Evolutionary conservation across 2,797 vertebrate species (phyloP), one percentile per base, ranked within the genome.

Genomic region (Austrolebias charrua): DNA sequence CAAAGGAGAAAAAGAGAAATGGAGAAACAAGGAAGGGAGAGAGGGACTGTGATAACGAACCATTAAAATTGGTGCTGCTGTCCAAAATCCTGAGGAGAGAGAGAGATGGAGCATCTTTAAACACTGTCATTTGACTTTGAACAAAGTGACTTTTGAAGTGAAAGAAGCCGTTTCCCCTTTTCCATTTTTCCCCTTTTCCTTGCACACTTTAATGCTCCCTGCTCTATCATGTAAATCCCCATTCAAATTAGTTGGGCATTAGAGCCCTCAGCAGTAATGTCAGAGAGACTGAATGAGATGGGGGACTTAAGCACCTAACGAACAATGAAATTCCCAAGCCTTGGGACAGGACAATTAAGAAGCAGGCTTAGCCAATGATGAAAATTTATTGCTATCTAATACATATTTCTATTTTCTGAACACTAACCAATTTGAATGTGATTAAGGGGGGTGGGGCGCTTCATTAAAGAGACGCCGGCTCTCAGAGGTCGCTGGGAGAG

Each of bases 331-430:
- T 97, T 96, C 96, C 95, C 93, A 96, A 96, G 96, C 96, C 95
- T 94, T 97, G 97, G 95, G 96, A 99, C 96, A 97, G 96, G 95
- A 98, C 97, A 98, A 98, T 98, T 99, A 98, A 98, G 96, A 97
- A 98, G 96, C 96, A 95, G 96, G 96, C 96, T 99, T 99, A 99
- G 96, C 95, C 96, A 97, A 97, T 97, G 96, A 98, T 96, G 97
- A 97, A 99, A 99, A 99, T 99, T 95, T 98, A 98, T 98, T 98
- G 97, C 97, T 97, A 98, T 99, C 96, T 98, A 99, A 99, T 98
- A 97, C 97, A 98, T 98, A 98, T 97, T 98, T 98, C 97, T 98
- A 98, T 98, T 98, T 98, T 98, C 96, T 98, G 97, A 98, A 98
- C 96, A 98, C 96, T 98, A 98, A 98, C 97, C 97, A 98, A 98